These are phyloP conservation scores for Troglohyphantes excavatus DNA, from an alignment of 2,888 invertebrate species.

Conservation along the genomic window DNA sequence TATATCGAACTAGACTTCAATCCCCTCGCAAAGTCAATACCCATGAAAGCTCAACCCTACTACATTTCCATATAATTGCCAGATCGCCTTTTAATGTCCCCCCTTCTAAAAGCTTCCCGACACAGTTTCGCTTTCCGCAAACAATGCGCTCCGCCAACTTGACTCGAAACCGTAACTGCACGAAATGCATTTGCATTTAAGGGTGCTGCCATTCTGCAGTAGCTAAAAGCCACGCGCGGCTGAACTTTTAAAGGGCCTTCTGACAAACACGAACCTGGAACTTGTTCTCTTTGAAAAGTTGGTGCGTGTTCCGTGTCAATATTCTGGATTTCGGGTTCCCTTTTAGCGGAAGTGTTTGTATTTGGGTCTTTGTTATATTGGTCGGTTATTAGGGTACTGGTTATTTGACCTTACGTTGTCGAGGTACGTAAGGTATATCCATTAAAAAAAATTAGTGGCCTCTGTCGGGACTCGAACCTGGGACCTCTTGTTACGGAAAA, in stretches of 20 bases:
- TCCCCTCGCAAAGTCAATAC: no score
- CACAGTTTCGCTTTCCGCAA: neutral
- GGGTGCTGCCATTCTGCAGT: neutral
- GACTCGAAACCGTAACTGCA: neutral
- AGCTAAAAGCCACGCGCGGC: neutral
- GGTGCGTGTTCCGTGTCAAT: neutral
- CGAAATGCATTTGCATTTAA: slow-evolving; percentile 4
- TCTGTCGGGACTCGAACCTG: no score
- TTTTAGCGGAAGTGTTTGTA: no score
- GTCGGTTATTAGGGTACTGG: no score
- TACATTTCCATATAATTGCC: neutral
- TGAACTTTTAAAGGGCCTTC: neutral
- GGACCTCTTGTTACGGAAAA: no score
- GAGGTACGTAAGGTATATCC: no score
- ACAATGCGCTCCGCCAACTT: neutral
- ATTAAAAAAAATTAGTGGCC: no score
- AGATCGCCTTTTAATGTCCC: neutral
- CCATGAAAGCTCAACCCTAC: neutral
- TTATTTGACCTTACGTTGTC: no score
- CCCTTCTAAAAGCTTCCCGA: neutral
- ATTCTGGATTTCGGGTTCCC: no score
- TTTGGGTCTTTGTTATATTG: no score
- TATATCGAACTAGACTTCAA: no score
- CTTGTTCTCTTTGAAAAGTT: neutral
- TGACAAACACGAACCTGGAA: neutral